Conservation (phyloP, 2,113 vertebrate species). For the Ardeotis arabs region DNA sequence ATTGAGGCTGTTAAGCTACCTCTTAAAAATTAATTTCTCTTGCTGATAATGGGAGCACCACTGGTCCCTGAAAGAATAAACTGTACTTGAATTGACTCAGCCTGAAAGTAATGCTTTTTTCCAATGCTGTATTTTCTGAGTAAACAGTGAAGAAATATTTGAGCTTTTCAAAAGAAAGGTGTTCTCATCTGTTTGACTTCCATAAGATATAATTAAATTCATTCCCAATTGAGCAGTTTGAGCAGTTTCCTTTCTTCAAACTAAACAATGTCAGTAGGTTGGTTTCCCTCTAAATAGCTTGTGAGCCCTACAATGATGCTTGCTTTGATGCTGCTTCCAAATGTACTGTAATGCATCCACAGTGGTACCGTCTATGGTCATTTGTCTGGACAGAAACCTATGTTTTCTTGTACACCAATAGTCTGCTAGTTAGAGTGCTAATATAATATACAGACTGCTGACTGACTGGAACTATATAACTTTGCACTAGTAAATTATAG, state of each 20-base stretch:
- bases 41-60: not conserved
- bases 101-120: not conserved
- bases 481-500: not conserved
- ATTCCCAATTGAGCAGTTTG: not conserved
- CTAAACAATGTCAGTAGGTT: not conserved
- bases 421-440: no score
- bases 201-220: not conserved
- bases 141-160: not conserved
- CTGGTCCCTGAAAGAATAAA: not conserved
- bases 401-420: no score
- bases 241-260: not conserved
- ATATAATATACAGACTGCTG: no score
- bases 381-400: not conserved
- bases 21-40: constrained; percentile 34
- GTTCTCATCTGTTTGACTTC: not conserved
- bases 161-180: not conserved
- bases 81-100: not conserved
- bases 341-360: not conserved
- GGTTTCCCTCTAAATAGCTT: not conserved
- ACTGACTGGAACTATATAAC: not conserved
- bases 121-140: not conserved
- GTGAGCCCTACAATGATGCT: not conserved
- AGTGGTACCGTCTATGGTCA: rapidly evolving
- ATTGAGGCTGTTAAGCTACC: not conserved
- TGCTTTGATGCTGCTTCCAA: not conserved